Base-by-base conservation (phyloP, 2,888 invertebrate genomes). In the Pemphredon lugubris region DNA sequence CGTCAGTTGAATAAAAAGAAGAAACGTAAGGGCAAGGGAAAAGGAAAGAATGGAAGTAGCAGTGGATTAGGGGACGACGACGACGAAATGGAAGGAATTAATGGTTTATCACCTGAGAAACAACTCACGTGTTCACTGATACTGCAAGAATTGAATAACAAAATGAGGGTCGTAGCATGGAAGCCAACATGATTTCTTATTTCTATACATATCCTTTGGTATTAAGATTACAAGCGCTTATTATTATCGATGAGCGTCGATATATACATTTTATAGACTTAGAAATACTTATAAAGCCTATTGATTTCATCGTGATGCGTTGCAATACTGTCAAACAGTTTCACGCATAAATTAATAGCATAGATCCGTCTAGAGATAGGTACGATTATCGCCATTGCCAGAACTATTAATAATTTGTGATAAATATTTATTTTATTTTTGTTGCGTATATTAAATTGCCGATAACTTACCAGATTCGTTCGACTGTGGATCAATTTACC, bases 111-210 rank as follows among this genome's bases (percentile, higher is more conserved):
- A 6, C 91, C 92, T 11, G 94, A 95, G 53, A 95, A 95, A 85
- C 92, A 94, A 40, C 91, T 93, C 11, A 93, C 95, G 26, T 95
- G 95, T 87, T 91, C 92, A 4, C 91, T 96, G 13, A 95, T 96
- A 73, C 91, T 96, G 30, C 93, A 94, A 16, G 96, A 96, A 90
- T 92, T 96, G 59, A 96, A 96, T 87, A 91, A 95, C 61, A 96
- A 96, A 90, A 93, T 96, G 91, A 90, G 92, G 20, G 90, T 93
- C 1, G 94, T 95, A 21, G 94, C 93, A 0, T 95, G 95, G 95
- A 94, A 93, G 74, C 94, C 94, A 11, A 76, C 77, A 59, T 88
- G 71, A 84, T 16, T 64, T 51, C 18, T 45, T 47, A 48, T 44
- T 30, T 34, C 20, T 53, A 18, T n/a, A 37, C 37, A 21, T 34